Conservation (phyloP, 2,888 invertebrate species). For the Agrochola lychnidis region DNA sequence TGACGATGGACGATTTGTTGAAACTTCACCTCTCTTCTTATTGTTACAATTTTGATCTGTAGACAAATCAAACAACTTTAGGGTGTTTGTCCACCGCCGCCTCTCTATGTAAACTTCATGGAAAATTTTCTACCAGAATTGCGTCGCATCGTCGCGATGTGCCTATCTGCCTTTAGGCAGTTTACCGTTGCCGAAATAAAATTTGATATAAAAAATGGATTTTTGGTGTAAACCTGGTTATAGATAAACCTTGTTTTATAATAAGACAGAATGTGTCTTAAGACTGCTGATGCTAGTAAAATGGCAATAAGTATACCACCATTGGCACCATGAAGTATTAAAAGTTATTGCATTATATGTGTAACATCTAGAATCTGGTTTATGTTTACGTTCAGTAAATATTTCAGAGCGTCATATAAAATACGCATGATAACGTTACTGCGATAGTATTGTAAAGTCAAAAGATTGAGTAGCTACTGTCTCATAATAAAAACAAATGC, state of each 20-base stretch:
- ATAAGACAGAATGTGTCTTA: not conserved
- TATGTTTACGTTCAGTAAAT: not conserved
- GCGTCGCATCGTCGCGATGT: not conserved
- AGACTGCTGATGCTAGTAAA: not conserved
- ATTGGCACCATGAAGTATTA: not conserved
- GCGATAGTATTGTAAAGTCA: not conserved
- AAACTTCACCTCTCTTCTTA: not conserved
- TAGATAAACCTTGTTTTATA: not conserved
- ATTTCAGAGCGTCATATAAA: not conserved
- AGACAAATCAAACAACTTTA: not conserved
- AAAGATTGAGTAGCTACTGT: not conserved
- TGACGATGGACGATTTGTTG: not conserved
- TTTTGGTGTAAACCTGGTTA: no score
- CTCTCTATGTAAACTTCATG: not conserved
- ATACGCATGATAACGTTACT: not conserved
- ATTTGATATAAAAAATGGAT: no score
- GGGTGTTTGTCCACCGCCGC: not conserved
- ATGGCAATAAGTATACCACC: not conserved
- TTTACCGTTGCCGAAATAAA: no score
- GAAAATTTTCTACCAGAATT: not conserved
- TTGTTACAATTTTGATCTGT: not conserved
- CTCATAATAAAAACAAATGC: not conserved
- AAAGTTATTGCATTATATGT: not conserved
- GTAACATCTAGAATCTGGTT: constrained; percentile 2
- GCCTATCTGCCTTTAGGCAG: no score